A percentile compares a stretch with the other conserved stretches of the same genome.
phyloP scores from a whole-genome alignment of 2,888 invertebrate genomes.

The Lycocerus yunnanus region DNA sequence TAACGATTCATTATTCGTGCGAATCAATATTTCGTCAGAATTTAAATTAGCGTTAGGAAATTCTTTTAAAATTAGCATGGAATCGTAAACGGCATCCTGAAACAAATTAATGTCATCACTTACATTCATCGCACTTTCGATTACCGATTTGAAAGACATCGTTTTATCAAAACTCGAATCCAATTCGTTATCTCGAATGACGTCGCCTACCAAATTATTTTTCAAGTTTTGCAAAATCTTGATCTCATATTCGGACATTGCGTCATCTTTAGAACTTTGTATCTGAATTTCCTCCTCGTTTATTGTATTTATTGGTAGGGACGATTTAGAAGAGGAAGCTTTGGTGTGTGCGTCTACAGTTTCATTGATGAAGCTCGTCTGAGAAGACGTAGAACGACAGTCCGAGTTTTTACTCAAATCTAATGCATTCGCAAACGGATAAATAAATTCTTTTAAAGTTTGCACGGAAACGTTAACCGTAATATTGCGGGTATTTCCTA shows the following conservation, averaged over 20 bases:
- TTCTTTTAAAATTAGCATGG: conserved; percentile 19
- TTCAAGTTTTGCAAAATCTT: conserved; percentile 34
- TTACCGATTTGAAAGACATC: conserved; percentile 23
- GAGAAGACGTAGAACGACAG: conserved; percentile 39
- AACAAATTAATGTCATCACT: conserved; percentile 22
- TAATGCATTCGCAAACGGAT: conserved; percentile 49
- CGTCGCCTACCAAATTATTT: conserved; percentile 29
- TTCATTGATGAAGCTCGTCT: conserved; percentile 43
- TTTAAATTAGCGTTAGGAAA: conserved; percentile 13
- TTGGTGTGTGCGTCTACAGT: neutral
- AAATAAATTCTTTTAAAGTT: conserved; percentile 47
- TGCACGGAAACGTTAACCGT: conserved; percentile 47
- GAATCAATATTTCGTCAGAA: conserved; percentile 33
- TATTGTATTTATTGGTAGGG: neutral
- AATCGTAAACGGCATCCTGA: conserved; percentile 24
- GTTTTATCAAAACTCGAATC: neutral
- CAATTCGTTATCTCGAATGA: conserved; percentile 11
- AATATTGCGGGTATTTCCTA: conserved; percentile 43
- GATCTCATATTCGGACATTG: conserved; percentile 32
- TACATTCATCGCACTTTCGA: conserved; percentile 23
- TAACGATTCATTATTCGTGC: conserved; percentile 33
- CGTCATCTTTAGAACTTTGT: neutral
- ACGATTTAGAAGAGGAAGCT: neutral
- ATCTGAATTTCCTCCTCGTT: neutral
- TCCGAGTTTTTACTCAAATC: conserved; percentile 37